These are phyloP conservation scores for Lycaena phlaeas DNA, from an alignment of 2,888 invertebrate species.

Conservation along the genomic window DNA sequence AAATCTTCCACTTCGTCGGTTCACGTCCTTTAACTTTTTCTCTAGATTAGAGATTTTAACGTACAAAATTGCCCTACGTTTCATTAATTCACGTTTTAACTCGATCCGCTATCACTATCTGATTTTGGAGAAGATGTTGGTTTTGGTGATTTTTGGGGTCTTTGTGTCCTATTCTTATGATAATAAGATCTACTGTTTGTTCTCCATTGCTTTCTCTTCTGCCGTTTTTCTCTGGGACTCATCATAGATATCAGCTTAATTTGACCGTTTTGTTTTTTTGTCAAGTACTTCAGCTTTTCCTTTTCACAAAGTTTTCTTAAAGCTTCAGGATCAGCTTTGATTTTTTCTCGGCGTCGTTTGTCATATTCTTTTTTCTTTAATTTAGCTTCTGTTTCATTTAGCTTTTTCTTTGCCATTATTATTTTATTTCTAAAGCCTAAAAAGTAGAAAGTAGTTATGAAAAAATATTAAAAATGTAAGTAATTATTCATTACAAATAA, in stretches of 20 bases:
- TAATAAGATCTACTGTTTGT: neutral
- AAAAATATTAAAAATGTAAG: no score
- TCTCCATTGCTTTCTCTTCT: slow-evolving; percentile 4
- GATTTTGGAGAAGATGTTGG: neutral
- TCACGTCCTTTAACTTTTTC: no score
- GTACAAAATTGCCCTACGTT: no score
- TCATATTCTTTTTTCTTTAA: slow-evolving; percentile 11
- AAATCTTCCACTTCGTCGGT: no score
- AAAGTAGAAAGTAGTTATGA: no score
- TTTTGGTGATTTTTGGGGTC: neutral
- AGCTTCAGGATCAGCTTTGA: slow-evolving; percentile 3
- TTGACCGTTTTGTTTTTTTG: slow-evolving; percentile 7
- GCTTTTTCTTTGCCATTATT: neutral
- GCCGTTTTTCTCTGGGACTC: neutral
- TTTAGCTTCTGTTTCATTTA: slow-evolving; percentile 7
- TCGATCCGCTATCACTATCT: neutral
- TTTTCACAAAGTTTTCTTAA: slow-evolving; percentile 6
- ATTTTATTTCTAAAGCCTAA: no score
- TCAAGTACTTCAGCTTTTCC: slow-evolving; percentile 7
- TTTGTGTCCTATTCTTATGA: neutral
- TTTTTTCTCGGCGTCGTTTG: slow-evolving; percentile 9
- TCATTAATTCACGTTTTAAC: neutral
- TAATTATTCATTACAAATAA: no score
- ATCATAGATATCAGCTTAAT: neutral
- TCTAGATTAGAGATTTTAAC: no score